Percentiles rank a stretch among this genome's conserved stretches.
phyloP scores from a whole-genome alignment of 2,888 invertebrate species.

The Leptura quadrifasciata region DNA sequence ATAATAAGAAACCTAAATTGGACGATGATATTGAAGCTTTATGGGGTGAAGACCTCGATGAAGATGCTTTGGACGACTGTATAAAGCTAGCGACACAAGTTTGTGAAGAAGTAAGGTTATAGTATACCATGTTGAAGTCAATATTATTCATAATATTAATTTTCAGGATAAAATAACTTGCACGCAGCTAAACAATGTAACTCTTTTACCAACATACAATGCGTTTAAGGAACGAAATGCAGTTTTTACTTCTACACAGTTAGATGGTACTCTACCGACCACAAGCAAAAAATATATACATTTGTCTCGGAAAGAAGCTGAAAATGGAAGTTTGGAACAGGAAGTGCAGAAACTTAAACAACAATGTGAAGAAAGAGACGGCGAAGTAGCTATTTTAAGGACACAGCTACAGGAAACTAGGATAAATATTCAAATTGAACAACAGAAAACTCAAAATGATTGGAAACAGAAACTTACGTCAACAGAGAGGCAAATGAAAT shows the following conservation, averaged over 20 bases:
- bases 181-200: slow-evolving; percentile 50
- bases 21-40: slow-evolving; percentile 62
- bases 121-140: background rate
- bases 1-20: slow-evolving; percentile 62
- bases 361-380: slow-evolving; percentile 77
- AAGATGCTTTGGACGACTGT: slow-evolving; percentile 66
- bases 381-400: slow-evolving; percentile 77
- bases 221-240: slow-evolving; percentile 59
- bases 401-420: slow-evolving; percentile 76
- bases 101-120: slow-evolving; percentile 57
- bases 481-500: slow-evolving; percentile 73
- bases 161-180: slow-evolving; percentile 50
- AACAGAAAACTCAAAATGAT: slow-evolving; percentile 73
- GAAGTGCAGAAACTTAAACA: slow-evolving; percentile 68
- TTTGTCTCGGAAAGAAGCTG: slow-evolving; percentile 41
- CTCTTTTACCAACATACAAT: slow-evolving; percentile 62
- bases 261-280: slow-evolving; percentile 38
- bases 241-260: slow-evolving; percentile 55
- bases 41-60: slow-evolving; percentile 68
- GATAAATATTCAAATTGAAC: slow-evolving; percentile 73
- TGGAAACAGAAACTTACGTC: slow-evolving; percentile 74
- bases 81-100: slow-evolving; percentile 67
- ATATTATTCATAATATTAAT: slow-evolving; percentile 14
- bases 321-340: slow-evolving; percentile 51
- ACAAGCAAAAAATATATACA: slow-evolving; percentile 44